phyloP scores from a whole-genome alignment of 1,140 invertebrate genomes.

The Scylla paramamosain region DNA sequence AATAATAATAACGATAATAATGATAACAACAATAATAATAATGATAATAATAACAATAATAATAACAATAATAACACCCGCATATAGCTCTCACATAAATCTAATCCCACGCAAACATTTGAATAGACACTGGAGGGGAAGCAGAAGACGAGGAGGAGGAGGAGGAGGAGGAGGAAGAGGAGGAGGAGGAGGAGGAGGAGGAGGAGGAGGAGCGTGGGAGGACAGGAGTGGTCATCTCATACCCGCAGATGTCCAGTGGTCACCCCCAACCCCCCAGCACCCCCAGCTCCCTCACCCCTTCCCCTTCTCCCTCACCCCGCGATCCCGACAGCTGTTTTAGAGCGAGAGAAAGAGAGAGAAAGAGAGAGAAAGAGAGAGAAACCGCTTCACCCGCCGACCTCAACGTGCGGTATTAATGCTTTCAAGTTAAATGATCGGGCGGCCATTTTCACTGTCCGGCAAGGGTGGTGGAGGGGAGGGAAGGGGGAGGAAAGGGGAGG shows the following conservation, averaged over 20 bases:
- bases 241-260: slow-evolving; percentile 36
- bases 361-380: slow-evolving; percentile 8
- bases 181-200: not conserved
- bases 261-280: not conserved
- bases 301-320: slow-evolving; percentile 39
- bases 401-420: not conserved
- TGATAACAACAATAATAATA: slow-evolving; percentile 18
- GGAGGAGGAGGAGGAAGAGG: not conserved
- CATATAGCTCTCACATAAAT: not conserved
- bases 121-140: not conserved
- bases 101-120: not conserved
- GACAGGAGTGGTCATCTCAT: not conserved
- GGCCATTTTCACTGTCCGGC: not conserved
- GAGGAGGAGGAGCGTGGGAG: not conserved
- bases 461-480: not conserved
- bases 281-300: not conserved
- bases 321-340: slow-evolving; percentile 72
- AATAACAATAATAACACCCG: not conserved
- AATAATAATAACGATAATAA: no score
- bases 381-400: not conserved
- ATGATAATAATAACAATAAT: slow-evolving; percentile 44
- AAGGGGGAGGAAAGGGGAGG: not conserved
- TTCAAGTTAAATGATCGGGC: not conserved
- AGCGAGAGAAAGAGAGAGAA: slow-evolving; percentile 51
- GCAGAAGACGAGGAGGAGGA: not conserved